A percentile compares a stretch with the other conserved stretches of the same genome.
Conservation (phyloP, 2,797 vertebrate species). For the Crocidura indochinensis region DNA sequence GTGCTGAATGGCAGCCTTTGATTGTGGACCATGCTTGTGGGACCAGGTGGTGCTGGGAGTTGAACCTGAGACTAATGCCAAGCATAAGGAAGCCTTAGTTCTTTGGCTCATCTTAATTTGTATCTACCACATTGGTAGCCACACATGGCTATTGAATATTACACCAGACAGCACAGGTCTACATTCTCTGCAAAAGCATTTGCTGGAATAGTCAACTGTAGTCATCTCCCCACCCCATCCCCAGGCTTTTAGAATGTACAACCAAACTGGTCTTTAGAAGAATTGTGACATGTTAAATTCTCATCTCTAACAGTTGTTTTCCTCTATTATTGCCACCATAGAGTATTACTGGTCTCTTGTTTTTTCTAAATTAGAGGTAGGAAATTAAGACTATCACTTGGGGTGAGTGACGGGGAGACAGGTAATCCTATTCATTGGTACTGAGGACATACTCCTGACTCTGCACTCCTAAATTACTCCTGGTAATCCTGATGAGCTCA, state of each 20-base stretch:
- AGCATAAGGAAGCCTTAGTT: no score
- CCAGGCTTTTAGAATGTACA: conserved; percentile 56
- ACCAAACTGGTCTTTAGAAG: background rate
- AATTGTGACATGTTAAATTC: conserved; percentile 39
- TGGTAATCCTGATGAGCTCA: no score
- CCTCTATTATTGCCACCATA: conserved; percentile 21
- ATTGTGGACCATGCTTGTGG: no score
- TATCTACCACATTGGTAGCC: background rate
- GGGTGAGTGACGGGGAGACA: no score
- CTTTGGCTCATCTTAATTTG: background rate
- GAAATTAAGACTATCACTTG: conserved; percentile 45
- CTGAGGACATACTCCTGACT: no score
- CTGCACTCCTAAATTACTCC: no score
- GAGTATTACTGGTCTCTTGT: conserved; percentile 65
- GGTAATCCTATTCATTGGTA: no score
- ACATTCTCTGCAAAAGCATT: conserved; percentile 21
- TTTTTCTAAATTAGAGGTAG: conserved; percentile 61
- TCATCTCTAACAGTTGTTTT: conserved; percentile 62
- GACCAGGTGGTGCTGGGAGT: background rate
- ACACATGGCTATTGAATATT: background rate
- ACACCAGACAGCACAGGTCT: background rate
- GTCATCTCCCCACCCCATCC: background rate
- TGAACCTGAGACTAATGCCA: background rate
- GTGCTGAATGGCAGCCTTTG: no score
- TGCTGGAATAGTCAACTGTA: conserved; percentile 46